Base-by-base conservation (phyloP, 2,888 invertebrate species). In the Drosophila antonietae region DNA sequence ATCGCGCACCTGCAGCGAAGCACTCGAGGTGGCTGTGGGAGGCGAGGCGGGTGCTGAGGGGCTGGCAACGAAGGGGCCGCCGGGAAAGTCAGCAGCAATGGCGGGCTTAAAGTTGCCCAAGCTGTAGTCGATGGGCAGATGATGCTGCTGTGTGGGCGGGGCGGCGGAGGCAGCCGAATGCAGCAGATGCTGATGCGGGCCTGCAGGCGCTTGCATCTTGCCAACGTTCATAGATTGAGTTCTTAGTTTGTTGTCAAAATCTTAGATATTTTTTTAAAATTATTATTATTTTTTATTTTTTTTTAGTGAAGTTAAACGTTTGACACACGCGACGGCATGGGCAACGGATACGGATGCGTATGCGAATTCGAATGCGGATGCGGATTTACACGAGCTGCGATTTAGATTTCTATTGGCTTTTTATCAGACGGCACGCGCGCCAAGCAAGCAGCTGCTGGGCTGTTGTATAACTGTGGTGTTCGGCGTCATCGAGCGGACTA, bases 121-220 rank as follows among this genome's bases (percentile, higher is more conserved):
- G 71, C 92, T 92, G 61, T 92, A 92, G 76, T 92, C 92, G 64
- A 92, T 80, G 66, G 92, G 92, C 83, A 92, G 83, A 76, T 92
- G 91, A 73, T 81, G 90, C 67, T 78, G 90, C 60, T 83, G 91
- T 68, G 75, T 68, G 63, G 73, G 83, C 63, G 83, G 76, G 23
- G 83, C 74, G 15, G 82, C 76, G 0, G 57, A 75, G 14, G 71
- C 75, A 52, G 77, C 80, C 52, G 70, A 66, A 71, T 82, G 88
- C 68, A 81, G 74, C 52, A 78, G 68, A 77, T 88, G 88, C 73
- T 88, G 89, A 57, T 76, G 68, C 60, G 73, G 80, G 51, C 77
- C 55, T 31, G 55, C 78, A 66, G 87, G 75, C 68, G 88, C 73
- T 75, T 88, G 81, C 79, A 85, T 78, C 78, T 92, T 91, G 69